phyloP scores from a whole-genome alignment of 2,797 vertebrate genomes.

The Otus scops region DNA sequence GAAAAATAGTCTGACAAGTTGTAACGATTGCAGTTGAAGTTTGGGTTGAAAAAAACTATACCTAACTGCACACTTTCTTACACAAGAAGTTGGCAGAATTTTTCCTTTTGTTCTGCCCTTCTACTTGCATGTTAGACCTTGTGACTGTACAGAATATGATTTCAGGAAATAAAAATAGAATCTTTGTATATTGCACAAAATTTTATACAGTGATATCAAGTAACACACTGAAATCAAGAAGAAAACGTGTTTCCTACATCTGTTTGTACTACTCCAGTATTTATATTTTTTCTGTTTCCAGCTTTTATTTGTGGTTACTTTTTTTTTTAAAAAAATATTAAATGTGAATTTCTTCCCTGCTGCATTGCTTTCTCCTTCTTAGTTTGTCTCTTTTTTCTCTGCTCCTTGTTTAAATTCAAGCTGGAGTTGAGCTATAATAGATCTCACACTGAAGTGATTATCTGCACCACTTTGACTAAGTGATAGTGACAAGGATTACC shows the following conservation, averaged over 20 bases:
- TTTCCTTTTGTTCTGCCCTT: neutral
- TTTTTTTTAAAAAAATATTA: neutral
- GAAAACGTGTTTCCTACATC: neutral
- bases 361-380: neutral
- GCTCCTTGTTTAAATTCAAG: neutral
- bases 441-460: neutral
- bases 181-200: neutral
- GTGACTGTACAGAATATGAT: neutral
- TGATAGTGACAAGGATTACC: neutral
- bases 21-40: neutral
- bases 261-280: neutral
- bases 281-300: neutral
- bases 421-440: neutral
- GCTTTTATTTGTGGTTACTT: neutral
- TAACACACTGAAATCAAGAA: neutral
- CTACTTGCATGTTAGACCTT: neutral
- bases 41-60: neutral
- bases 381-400: neutral
- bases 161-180: neutral
- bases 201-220: neutral
- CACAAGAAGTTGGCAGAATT: neutral
- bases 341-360: neutral
- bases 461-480: neutral
- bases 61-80: neutral
- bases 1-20: neutral